phyloP scores from a whole-genome alignment of 2,113 vertebrate species.

The Platycercus adscitus region DNA sequence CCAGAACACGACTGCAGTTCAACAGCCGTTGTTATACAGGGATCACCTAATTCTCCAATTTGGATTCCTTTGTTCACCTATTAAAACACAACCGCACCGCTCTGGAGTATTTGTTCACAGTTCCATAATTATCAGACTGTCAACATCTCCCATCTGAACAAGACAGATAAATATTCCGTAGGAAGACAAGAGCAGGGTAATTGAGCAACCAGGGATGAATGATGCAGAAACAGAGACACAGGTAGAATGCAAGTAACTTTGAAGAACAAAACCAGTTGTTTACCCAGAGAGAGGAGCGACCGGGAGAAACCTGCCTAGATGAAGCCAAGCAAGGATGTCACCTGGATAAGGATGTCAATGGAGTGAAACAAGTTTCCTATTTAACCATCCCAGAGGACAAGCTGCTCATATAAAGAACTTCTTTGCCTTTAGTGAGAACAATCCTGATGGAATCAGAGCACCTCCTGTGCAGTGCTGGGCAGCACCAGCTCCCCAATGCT shows the following conservation, averaged over 20 bases:
- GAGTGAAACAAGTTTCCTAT: neutral
- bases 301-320: neutral
- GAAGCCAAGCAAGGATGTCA: neutral
- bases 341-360: neutral
- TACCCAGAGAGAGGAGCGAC: neutral
- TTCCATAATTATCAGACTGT: neutral
- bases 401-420: neutral
- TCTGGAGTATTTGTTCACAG: conserved; percentile 33
- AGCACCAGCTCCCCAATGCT: neutral
- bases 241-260: conserved; percentile 26
- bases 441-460: neutral
- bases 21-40: neutral
- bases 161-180: conserved; percentile 44
- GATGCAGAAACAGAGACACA: neutral
- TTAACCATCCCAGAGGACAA: neutral
- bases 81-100: neutral
- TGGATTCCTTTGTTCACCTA: neutral
- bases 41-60: neutral
- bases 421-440: neutral
- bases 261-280: neutral
- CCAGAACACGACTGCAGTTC: neutral
- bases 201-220: conserved; percentile 49
- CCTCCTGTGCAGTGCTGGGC: neutral
- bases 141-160: conserved; percentile 4
- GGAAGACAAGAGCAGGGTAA: conserved; percentile 31